These are phyloP conservation scores for Cephus cinctus DNA, from an alignment of 1,140 invertebrate genomes.

Conservation along the genomic window DNA sequence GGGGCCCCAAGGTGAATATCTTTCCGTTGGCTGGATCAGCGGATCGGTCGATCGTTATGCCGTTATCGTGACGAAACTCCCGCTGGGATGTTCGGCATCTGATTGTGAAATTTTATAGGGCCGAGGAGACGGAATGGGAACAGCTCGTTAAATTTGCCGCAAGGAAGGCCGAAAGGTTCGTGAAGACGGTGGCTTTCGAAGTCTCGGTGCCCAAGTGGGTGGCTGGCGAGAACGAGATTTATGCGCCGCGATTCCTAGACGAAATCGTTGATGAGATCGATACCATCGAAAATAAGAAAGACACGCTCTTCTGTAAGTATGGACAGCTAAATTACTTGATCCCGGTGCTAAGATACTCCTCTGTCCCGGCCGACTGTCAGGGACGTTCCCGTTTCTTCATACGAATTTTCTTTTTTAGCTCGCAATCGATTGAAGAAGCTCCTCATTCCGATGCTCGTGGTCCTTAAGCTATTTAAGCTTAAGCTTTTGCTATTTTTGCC, in stretches of 20 bases:
- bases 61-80: too few relatives aligned
- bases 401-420: slow-evolving; percentile 59
- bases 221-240: slow-evolving; percentile 65
- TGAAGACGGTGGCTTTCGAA: slow-evolving; percentile 75
- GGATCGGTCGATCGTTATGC: too few relatives aligned
- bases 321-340: too few relatives aligned
- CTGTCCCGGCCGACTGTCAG: too few relatives aligned
- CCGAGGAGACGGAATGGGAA: slow-evolving; percentile 77
- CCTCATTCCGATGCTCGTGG: slow-evolving; percentile 76
- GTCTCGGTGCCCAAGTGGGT: slow-evolving; percentile 68
- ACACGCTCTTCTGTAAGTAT: slow-evolving; percentile 73
- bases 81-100: too few relatives aligned
- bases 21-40: too few relatives aligned
- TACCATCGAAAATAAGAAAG: slow-evolving; percentile 76
- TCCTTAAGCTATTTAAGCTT: slow-evolving; percentile 81
- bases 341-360: too few relatives aligned
- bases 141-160: slow-evolving; percentile 71
- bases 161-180: slow-evolving; percentile 65
- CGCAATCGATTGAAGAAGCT: slow-evolving; percentile 76
- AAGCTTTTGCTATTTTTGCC: slow-evolving; percentile 79
- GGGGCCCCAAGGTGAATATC: slow-evolving; percentile 58
- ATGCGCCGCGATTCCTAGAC: slow-evolving; percentile 76
- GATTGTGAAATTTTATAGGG: slow-evolving; percentile 39
- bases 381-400: too few relatives aligned
- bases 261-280: slow-evolving; percentile 81